Conservation (phyloP, 1,140 invertebrate species). For the Melipona quadrifasciata region DNA sequence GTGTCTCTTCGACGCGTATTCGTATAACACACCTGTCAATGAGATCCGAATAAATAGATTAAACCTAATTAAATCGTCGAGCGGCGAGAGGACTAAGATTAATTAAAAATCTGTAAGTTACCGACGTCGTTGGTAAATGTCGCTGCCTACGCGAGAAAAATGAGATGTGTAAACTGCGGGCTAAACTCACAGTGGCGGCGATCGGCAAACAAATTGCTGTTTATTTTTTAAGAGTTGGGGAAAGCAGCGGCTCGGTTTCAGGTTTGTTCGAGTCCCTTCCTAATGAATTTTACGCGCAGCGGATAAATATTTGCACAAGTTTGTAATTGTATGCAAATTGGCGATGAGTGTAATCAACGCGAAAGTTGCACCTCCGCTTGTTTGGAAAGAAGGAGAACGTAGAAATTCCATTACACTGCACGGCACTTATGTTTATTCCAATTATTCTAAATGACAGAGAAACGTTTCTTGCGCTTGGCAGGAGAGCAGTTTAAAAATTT, state of each 20-base stretch:
- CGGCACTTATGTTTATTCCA: no score
- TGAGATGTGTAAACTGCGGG: no score
- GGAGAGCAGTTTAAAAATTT: no score
- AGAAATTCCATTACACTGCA: no score
- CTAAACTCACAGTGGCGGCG: no score
- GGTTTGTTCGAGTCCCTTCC: not conserved
- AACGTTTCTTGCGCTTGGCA: no score
- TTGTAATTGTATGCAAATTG: not conserved
- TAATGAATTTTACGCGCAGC: not conserved
- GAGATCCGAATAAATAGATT: not conserved
- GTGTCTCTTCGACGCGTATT: not conserved
- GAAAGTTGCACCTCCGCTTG: no score
- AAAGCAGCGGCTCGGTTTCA: not conserved
- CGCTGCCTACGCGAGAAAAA: not conserved
- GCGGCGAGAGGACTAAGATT: not conserved
- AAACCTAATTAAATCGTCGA: constrained; percentile 14
- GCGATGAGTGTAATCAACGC: no score
- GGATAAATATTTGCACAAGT: not conserved
- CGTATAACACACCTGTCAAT: constrained; percentile 7
- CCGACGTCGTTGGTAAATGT: not conserved
- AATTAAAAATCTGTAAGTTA: not conserved
- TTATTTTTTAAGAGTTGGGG: no score
- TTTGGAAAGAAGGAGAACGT: no score
- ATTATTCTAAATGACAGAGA: no score
- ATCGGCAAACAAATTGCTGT: not conserved